Conservation (phyloP, 2,113 vertebrate genomes). For the Myiozetetes cayanensis region DNA sequence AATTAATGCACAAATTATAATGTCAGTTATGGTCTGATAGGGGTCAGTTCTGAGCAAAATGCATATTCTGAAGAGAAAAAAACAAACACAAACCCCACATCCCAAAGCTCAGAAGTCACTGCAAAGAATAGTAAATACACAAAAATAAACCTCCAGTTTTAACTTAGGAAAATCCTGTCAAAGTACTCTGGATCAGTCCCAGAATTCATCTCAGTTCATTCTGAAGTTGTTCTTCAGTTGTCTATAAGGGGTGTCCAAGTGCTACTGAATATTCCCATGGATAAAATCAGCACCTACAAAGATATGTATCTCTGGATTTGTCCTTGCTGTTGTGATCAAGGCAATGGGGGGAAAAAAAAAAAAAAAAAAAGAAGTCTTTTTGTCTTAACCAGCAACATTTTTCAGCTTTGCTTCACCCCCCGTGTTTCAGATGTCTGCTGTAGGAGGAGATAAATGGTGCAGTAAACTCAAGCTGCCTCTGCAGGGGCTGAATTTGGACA, state of each 20-base stretch:
- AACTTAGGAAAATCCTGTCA: background rate
- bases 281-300: background rate
- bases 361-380: background rate
- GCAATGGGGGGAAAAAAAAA: background rate
- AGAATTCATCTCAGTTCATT: background rate
- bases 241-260: background rate
- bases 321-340: background rate
- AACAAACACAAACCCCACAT: accelerated
- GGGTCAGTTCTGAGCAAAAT: background rate
- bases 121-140: background rate
- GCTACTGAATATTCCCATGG: background rate
- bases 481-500: background rate
- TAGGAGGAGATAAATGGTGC: background rate
- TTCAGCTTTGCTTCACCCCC: background rate
- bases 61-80: background rate
- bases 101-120: background rate
- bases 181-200: background rate
- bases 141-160: background rate
- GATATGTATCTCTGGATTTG: background rate
- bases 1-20: background rate
- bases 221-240: background rate
- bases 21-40: background rate
- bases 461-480: background rate
- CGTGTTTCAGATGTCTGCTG: background rate
- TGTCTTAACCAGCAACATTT: background rate